phyloP scores from a whole-genome alignment of 2,888 invertebrate genomes.

The Chaetogeoica ovagalla region DNA sequence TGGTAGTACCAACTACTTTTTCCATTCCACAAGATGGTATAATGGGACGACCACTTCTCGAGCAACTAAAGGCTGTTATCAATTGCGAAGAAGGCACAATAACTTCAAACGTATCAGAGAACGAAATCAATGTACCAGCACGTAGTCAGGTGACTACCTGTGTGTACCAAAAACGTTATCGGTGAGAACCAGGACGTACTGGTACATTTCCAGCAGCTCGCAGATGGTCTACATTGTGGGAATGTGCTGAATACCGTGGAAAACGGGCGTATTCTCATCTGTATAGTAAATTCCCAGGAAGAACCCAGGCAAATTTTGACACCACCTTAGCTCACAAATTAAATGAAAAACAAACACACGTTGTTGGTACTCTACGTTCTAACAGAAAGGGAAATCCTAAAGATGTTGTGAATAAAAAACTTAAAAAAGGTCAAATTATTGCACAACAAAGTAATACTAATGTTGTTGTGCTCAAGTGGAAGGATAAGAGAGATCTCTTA shows the following conservation, averaged over 20 bases:
- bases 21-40: conserved; percentile 4
- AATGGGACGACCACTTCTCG: conserved; percentile 1
- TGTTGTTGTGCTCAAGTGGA: conserved; percentile 21
- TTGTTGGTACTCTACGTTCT: conserved; percentile 44
- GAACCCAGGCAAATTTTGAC: background rate
- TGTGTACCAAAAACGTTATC: conserved; percentile 3
- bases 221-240: background rate
- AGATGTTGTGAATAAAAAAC: conserved; percentile 5
- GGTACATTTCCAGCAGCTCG: conserved; percentile 3
- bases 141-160: conserved; percentile 10
- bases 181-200: conserved; percentile 18
- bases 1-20: background rate
- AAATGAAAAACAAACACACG: too few relatives aligned
- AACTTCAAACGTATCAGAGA: background rate
- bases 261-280: background rate
- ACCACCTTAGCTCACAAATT: too few relatives aligned
- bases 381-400: conserved; percentile 29
- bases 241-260: background rate
- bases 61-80: conserved; percentile 5
- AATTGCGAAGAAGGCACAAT: background rate
- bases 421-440: conserved; percentile 1
- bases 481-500: conserved; percentile 27
- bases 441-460: background rate
- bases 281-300: conserved; percentile 6
- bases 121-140: background rate